phyloP scores from a whole-genome alignment of 1,140 invertebrate genomes.

The Asbolus verrucosus region DNA sequence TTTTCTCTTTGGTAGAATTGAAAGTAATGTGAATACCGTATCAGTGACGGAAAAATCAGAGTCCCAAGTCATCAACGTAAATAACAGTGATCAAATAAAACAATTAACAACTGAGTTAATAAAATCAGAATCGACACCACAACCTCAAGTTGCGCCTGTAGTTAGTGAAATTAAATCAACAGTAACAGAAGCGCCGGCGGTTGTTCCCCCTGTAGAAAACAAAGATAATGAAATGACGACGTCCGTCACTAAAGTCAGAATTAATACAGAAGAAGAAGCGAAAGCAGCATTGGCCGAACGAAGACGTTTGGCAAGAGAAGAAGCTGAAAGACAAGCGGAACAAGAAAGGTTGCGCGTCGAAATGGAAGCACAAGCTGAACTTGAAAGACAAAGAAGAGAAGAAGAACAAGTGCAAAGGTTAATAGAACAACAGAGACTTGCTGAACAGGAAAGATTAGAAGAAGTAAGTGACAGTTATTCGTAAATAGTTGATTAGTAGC shows the following conservation, averaged over 20 bases:
- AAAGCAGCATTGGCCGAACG: conserved; percentile 90
- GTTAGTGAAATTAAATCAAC: conserved; percentile 9
- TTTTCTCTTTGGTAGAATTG: background rate
- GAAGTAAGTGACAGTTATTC: no score
- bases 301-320: conserved; percentile 83
- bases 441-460: conserved; percentile 81
- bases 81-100: conserved; percentile 21
- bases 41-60: conserved; percentile 28
- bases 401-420: conserved; percentile 83
- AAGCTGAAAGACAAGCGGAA: conserved; percentile 88
- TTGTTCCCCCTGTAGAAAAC: conserved; percentile 13
- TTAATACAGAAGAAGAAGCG: conserved; percentile 90
- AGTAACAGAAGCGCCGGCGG: conserved; percentile 5
- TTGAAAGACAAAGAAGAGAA: conserved; percentile 80
- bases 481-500: no score
- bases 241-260: conserved; percentile 77
- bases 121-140: conserved; percentile 10
- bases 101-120: conserved; percentile 26
- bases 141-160: background rate
- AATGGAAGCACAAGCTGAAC: conserved; percentile 79
- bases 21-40: conserved; percentile 36
- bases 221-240: conserved; percentile 65
- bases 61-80: conserved; percentile 13
- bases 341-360: conserved; percentile 80
- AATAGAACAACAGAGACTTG: conserved; percentile 80